Percentiles rank a stretch among this genome's conserved stretches.
Evolutionary conservation across 2,888 invertebrate species (phyloP).

Genomic region (Netelia melanura): DNA sequence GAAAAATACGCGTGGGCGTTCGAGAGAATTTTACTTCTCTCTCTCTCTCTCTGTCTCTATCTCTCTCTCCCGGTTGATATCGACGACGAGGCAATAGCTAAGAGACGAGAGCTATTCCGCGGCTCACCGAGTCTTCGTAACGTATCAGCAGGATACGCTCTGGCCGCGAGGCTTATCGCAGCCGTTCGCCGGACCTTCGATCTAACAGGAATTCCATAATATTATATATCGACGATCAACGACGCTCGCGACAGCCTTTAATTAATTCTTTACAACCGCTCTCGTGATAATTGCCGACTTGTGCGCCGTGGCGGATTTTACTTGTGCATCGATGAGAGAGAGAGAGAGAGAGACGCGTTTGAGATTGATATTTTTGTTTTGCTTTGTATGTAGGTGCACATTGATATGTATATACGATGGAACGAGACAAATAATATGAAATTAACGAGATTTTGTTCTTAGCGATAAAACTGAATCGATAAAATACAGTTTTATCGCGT

Average conservation of each 20-base stretch:
- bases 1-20: constrained; percentile 61
- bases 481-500: no score
- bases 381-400: no score
- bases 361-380: no score
- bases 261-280: constrained; percentile 59
- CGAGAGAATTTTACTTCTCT: constrained; percentile 45
- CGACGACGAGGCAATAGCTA: constrained; percentile 36
- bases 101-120: constrained; percentile 46
- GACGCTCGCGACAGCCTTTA: constrained; percentile 51
- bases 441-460: no score
- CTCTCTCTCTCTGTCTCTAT: neutral
- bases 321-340: constrained; percentile 19
- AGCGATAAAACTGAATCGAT: no score
- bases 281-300: constrained; percentile 45
- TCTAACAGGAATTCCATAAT: constrained; percentile 61
- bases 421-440: no score
- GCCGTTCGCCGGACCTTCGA: constrained; percentile 54
- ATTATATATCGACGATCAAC: constrained; percentile 59
- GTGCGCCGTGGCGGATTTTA: constrained; percentile 30
- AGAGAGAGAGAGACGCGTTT: neutral
- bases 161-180: constrained; percentile 56
- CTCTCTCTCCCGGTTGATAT: constrained; percentile 33
- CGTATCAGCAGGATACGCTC: constrained; percentile 27
- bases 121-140: constrained; percentile 1
- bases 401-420: no score